Evolutionary conservation across 2,888 invertebrate species (phyloP).

Genomic region (Dynastes tityus): DNA sequence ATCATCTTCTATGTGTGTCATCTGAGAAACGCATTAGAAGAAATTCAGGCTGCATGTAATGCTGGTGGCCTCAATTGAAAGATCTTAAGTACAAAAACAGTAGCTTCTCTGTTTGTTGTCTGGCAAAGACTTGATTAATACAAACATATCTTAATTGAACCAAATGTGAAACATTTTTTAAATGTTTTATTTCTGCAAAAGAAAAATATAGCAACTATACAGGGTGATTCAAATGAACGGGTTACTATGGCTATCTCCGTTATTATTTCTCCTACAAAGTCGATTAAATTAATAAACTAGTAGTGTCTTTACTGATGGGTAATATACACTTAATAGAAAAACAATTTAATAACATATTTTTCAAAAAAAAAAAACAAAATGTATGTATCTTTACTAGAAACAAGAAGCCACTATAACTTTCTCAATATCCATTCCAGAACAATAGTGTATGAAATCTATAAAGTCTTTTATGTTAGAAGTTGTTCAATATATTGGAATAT

Average conservation of each 20-base stretch:
- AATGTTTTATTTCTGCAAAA: background rate
- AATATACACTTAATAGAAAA: background rate
- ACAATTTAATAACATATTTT: background rate
- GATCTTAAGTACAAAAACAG: background rate
- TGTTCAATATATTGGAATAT: too few species aligned
- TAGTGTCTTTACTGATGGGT: background rate
- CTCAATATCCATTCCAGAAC: too few species aligned
- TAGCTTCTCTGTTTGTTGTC: background rate
- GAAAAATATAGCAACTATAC: background rate
- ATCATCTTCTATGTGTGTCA: constrained; percentile 35
- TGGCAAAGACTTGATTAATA: background rate
- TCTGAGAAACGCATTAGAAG: constrained; percentile 20
- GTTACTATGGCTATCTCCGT: too few species aligned
- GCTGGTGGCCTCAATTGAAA: constrained; percentile 29
- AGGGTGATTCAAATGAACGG: too few species aligned
- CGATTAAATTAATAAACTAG: too few species aligned
- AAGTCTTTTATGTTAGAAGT: too few species aligned
- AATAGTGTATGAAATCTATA: too few species aligned
- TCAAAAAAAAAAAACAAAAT: too few species aligned
- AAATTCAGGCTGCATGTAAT: background rate
- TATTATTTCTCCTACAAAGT: too few species aligned
- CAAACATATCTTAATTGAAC: background rate
- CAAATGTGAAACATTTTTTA: background rate
- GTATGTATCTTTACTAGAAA: too few species aligned
- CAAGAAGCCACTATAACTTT: too few species aligned